Evolutionary conservation across 2,113 vertebrate species (phyloP).

Genomic region (Chloropsis cyanopogon): DNA sequence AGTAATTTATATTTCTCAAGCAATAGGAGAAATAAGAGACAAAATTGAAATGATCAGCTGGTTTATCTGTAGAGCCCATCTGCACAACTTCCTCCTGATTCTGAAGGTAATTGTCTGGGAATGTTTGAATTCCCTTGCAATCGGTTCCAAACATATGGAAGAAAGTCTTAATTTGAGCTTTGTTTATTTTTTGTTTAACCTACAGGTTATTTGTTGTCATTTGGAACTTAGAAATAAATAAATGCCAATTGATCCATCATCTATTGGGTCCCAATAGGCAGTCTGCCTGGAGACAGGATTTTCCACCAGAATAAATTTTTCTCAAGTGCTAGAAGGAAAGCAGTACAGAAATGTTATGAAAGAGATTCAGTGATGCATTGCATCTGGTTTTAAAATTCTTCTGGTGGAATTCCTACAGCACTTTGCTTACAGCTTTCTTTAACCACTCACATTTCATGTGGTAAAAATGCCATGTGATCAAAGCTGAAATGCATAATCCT

Average conservation of each 20-base stretch:
- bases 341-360: background rate
- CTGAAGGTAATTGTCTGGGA: background rate
- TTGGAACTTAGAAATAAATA: background rate
- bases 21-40: background rate
- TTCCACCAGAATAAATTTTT: background rate
- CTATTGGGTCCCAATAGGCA: background rate
- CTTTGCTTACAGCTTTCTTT: background rate
- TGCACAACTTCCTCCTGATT: background rate
- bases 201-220: background rate
- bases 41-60: background rate
- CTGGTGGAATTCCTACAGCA: background rate
- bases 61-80: background rate
- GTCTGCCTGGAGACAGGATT: background rate
- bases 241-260: background rate
- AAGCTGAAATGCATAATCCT: background rate
- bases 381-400: background rate
- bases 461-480: background rate
- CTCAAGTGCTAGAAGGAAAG: background rate
- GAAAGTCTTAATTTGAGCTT: background rate
- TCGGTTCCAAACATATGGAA: background rate
- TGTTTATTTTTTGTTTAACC: background rate
- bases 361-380: background rate
- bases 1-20: background rate
- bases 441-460: background rate
- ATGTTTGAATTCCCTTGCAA: background rate